Base-by-base conservation (phyloP, 2,888 invertebrate genomes). In the Tridacna gigas region DNA sequence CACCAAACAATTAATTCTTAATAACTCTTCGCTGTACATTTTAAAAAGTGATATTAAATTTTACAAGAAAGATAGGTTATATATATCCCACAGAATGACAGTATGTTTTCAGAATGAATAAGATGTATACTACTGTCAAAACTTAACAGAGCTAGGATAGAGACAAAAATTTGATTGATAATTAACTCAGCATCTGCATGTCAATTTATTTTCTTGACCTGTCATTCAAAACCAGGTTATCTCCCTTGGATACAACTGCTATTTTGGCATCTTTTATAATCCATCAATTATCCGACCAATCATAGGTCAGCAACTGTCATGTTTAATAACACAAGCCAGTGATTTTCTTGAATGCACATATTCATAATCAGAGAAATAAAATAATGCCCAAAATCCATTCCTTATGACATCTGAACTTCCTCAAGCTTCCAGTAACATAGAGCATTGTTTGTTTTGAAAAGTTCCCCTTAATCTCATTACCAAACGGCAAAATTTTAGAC, bases 261-360 rank as follows among this genome's bases (percentile, higher is more conserved):
- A 51, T 71, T 71, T 63, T 63, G 63, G 63, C 63, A 63, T 63
- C 63, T 63, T 63, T 63, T 71, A 71, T 71, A 48, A 51, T 71
- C 51, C 22, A 71, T 71, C 71, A 71, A 51, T 71, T 71, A 71
- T 51, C 45, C 28, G 74, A 74, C 74, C 61, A 60, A 74, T 74
- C 74, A 61, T 60, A 37, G 74, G 74, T 74, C 74, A 74, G 37
- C 74, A 26, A 71, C 71, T 71, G 71, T 71, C 71, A 71, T 71
- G 71, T 71, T 71, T 71, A 71, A 71, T 71, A 71, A 25, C 71
- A 71, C 71, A 71, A 47, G 47, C 51, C 71, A 71, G 71, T 51
- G 71, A 71, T 22, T 71, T 71, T 47, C 51, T 18, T 71, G 71
- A 71, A 71, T 51, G 51, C 47, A 7, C 37, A 48, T 71, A 51